Evolutionary conservation across 2,113 vertebrate species (phyloP).

Genomic region (Tetraodon nigroviridis): DNA sequence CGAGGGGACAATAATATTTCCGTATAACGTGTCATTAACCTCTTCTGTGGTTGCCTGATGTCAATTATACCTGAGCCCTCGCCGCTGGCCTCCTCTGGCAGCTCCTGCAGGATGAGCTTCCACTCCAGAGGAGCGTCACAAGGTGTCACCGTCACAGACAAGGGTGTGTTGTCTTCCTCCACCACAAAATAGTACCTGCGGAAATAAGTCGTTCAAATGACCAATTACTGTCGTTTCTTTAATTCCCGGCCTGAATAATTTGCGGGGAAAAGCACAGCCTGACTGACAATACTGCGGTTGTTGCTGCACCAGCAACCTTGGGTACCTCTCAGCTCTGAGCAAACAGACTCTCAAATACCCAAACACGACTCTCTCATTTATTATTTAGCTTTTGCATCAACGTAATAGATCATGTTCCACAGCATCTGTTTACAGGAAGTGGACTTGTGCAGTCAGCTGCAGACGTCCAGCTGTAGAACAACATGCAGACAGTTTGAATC

Average conservation of each 20-base stretch:
- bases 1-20: conserved; percentile 47
- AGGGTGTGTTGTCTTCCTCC: conserved; percentile 95
- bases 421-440: conserved; percentile 50
- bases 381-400: conserved; percentile 65
- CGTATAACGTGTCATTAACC: conserved; percentile 54
- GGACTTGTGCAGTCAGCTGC: conserved; percentile 27
- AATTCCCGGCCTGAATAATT: conserved; percentile 12
- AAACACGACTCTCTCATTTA: conserved; percentile 63
- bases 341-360: conserved; percentile 36
- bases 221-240: conserved; percentile 14
- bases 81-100: conserved; percentile 90
- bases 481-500: conserved; percentile 7
- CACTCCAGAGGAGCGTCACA: conserved; percentile 96
- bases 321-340: conserved; percentile 12
- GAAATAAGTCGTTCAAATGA: conserved; percentile 26
- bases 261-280: neutral
- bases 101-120: conserved; percentile 92
- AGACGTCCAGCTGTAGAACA: neutral
- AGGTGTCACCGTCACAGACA: conserved; percentile 93
- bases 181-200: conserved; percentile 95
- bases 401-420: conserved; percentile 42
- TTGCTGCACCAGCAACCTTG: conserved; percentile 18
- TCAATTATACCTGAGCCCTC: conserved; percentile 86
- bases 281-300: neutral
- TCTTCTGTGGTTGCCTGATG: conserved; percentile 43